Base-by-base conservation (phyloP, 2,797 vertebrate genomes). In the Coluber constrictor region DNA sequence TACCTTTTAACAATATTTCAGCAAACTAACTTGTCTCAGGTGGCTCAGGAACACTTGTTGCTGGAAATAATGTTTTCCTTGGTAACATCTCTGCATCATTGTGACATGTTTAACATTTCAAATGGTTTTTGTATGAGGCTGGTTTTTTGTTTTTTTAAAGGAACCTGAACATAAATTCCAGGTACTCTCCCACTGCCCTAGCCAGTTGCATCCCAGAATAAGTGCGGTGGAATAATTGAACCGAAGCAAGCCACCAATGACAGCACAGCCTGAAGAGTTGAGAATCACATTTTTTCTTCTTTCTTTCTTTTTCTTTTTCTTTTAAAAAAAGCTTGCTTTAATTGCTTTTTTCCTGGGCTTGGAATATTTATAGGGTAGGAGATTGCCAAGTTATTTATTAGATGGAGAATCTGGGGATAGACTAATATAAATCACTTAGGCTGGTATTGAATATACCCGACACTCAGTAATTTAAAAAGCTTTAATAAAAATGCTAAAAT, bases 401-500 rank as follows among this genome's bases (percentile, higher is more conserved):
- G 97, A 95, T 96, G 95, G 93, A 97, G 96, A 96, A 97, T 97
- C 96, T 96, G 96, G 97, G 97, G 97, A 97, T 96, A 96, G 96
- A 97, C 96, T 94, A 95, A 97, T 97, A 97, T 98, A 98, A 97
- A 98, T 98, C 97, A 97, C 96, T 93, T 95, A 95, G 95, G 95
- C 96, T 60, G 0, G 96, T 97, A 97, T 96, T 97, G 97, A 97
- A 97, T 92, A 96, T 95, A 97, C 96, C 97, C 96, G 97, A 96
- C 96, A 96, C 96, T 97, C 96, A 93, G 97, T 97, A 97, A 98
- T 97, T 97, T 97, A 96, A 98, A 97, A 96, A 96, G 97, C 96
- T 98, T 97, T 98, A 97, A 97, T 97, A 97, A 97, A 98, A 97
- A 97, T 97, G 97, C 97, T 97, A 97, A 97, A 97, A 97, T 96